These are phyloP conservation scores for Steinernema carpocapsae DNA, from an alignment of 2,888 invertebrate species.

Conservation along the genomic window DNA sequence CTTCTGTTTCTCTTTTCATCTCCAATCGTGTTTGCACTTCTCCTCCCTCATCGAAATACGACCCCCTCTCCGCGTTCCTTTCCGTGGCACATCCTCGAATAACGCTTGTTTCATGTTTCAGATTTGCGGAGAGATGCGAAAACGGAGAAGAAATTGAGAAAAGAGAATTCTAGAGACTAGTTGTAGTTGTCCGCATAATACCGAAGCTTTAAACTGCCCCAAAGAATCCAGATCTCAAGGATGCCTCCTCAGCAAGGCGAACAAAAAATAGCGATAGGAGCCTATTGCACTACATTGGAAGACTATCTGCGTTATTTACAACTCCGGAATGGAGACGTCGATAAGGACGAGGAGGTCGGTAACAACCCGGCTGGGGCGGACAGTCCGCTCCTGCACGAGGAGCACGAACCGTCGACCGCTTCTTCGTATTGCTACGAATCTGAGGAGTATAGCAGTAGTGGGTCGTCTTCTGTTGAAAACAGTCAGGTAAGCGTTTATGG, in stretches of 20 bases:
- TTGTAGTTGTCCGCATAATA: constrained; percentile 10
- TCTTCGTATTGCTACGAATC: constrained; percentile 18
- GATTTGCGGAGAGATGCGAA: constrained; percentile 14
- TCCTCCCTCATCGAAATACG: not conserved
- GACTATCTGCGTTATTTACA: constrained; percentile 34
- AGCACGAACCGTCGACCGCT: not conserved
- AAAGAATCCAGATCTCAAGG: not conserved
- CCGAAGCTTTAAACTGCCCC: constrained; percentile 11
- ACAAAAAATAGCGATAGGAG: constrained; percentile 1
- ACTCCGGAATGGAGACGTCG: not conserved
- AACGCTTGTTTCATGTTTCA: constrained; percentile 13
- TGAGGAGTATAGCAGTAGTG: constrained; percentile 22
- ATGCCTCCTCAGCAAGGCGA: not conserved
- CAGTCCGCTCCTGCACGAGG: constrained; percentile 1
- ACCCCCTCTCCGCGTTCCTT: too few species aligned
- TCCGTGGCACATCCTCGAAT: constrained; percentile 7
- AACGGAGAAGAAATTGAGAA: constrained; percentile 22
- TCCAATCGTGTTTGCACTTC: constrained; percentile 23
- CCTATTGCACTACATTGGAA: constrained; percentile 23
- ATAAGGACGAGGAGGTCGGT: not conserved
- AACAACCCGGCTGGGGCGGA: not conserved
- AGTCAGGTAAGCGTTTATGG: not conserved
- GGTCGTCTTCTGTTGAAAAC: not conserved
- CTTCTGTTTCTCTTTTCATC: constrained; percentile 22
- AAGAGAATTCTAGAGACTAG: not conserved